Base-by-base conservation (phyloP, 2,888 invertebrate genomes). In the Callimorpha dominula region DNA sequence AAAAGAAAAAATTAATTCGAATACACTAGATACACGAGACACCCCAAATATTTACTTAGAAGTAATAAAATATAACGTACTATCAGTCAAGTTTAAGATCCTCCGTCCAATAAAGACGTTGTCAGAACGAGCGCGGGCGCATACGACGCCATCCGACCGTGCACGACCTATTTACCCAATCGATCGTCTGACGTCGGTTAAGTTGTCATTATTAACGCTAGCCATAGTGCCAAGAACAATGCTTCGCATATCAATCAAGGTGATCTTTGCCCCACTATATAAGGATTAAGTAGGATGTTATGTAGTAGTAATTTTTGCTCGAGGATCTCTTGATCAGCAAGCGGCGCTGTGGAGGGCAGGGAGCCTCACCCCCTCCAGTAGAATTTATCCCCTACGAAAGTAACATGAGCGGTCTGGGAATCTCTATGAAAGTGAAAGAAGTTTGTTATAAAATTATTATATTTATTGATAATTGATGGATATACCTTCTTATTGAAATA, bases 21-120 rank as follows among this genome's bases (percentile, higher is more conserved):
- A 31, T 31, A 31, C 31, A 31, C 31, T 31, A 31, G 1, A 31
- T 31, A 31, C 31, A 31, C 31, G 31, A 31, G 31, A 31, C 31
- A 1, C 31, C 31, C 31, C 31, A 31, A 31, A 31, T 31, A 31
- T 31, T 31, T 66, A 52, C 7, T 52, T 40, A 50, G 9, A 66
- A 40, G 15, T 15, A 69, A 49, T 12, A 65, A 65, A 49, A 65
- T 14, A 65, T 65, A 3, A 12, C n/a, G 4, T 20, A 68, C n/a
- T 43, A 40, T 11, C 50, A 50, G 31, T 0, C 11, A 65, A 71
- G 71, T 74, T 94, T 92, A 81, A 87, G 84, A 87, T 82, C 50
- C 90, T 52, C 72, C 71, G 80, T 63, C 65, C 49, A 79, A 93
- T 93, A 91, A 81, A 94, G 93, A 90, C 86, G 82, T 93, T 88